A percentile compares a stretch with the other conserved stretches of the same genome.
phyloP scores from a whole-genome alignment of 2,113 vertebrate genomes.

The Redunca redunca region DNA sequence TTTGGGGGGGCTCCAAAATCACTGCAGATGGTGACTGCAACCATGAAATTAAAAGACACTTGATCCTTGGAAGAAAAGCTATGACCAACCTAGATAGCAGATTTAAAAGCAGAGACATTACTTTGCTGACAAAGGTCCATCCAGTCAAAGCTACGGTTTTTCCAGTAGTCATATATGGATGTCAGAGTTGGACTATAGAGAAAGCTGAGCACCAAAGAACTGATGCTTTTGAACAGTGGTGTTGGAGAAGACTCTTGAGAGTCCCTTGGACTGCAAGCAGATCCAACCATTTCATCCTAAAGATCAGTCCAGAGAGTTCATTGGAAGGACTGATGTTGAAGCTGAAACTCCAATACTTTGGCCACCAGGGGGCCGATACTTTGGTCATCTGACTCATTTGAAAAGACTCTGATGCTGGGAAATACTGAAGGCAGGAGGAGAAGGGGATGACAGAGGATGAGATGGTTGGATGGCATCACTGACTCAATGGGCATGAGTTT shows the following conservation, averaged over 20 bases:
- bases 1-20: not conserved
- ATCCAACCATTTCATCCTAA: not conserved
- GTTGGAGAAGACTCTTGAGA: not conserved
- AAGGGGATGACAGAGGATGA: not conserved
- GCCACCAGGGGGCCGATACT: too few species aligned
- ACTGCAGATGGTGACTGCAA: not conserved
- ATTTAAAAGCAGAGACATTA: not conserved
- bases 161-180: not conserved
- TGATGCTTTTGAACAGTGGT: not conserved
- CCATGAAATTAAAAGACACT: not conserved
- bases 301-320: not conserved
- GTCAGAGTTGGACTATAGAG: not conserved
- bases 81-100: not conserved
- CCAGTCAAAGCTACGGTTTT: not conserved
- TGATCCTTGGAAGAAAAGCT: not conserved
- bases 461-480: not conserved
- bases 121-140: not conserved
- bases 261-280: not conserved
- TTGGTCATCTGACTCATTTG: not conserved
- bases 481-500: not conserved
- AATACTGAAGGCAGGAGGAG: not conserved
- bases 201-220: not conserved
- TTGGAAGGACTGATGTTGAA: not conserved
- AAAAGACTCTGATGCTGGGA: not conserved
- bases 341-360: not conserved